Conservation (phyloP, 2,888 invertebrate genomes). For the Dasysyrphus albostriatus region DNA sequence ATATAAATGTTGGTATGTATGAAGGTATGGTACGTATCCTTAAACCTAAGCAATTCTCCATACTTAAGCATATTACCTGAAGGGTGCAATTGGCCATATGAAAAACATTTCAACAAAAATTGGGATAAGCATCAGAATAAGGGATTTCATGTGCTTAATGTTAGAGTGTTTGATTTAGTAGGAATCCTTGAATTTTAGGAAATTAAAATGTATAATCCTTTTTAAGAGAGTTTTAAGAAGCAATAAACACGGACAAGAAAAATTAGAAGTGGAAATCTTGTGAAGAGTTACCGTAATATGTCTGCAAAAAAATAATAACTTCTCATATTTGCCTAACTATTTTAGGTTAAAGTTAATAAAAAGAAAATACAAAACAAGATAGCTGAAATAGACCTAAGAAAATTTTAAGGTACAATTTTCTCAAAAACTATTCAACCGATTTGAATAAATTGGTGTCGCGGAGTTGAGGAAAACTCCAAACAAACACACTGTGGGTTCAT, state of each 20-base stretch:
- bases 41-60: conserved; percentile 38
- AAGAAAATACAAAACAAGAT: too few species aligned
- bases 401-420: too few species aligned
- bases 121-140: conserved; percentile 2
- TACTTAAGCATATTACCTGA: conserved; percentile 26
- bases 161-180: conserved; percentile 58
- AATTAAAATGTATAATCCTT: conserved; percentile 55
- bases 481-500: too few species aligned
- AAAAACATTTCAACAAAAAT: background rate
- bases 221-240: background rate
- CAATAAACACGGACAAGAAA: background rate
- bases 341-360: too few species aligned
- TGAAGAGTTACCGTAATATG: background rate
- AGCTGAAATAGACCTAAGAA: too few species aligned
- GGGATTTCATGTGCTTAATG: conserved; percentile 38
- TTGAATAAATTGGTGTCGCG: too few species aligned
- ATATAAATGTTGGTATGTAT: too few species aligned
- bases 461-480: too few species aligned
- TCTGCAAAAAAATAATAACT: background rate
- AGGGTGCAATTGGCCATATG: conserved; percentile 34
- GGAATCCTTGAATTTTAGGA: conserved; percentile 48
- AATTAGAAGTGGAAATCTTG: background rate
- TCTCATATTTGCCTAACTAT: too few species aligned
- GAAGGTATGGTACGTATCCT: conserved; percentile 1
- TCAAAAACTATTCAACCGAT: too few species aligned